Conservation (phyloP, 2,113 vertebrate species). For the Crotalus helleri region DNA sequence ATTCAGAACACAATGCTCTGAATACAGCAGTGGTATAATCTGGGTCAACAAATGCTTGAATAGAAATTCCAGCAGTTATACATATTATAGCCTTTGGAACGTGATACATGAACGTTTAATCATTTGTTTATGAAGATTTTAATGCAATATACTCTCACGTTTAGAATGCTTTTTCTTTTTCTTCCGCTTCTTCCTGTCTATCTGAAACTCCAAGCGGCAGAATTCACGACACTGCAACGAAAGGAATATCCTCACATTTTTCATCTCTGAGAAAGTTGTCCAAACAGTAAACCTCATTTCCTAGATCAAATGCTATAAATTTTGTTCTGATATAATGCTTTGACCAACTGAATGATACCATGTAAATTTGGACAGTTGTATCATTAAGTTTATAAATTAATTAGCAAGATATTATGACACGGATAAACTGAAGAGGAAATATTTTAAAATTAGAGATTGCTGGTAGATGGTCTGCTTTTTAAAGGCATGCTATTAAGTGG, state of each 20-base stretch:
- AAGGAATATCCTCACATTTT: neutral
- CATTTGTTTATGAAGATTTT: neutral
- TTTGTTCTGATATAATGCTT: neutral
- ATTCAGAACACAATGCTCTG: neutral
- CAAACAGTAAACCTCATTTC: neutral
- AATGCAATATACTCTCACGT: constrained; percentile 36
- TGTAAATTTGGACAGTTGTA: neutral
- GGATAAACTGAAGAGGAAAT: neutral
- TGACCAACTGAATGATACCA: neutral
- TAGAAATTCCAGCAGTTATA: neutral
- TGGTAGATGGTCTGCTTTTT: neutral
- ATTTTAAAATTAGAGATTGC: neutral
- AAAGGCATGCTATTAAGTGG: neutral
- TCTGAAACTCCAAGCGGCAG: constrained; percentile 55
- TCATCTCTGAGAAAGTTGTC: neutral
- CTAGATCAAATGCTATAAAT: neutral
- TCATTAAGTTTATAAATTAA: neutral
- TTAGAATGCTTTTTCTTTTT: constrained; percentile 29
- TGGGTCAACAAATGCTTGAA: neutral
- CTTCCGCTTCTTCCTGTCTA: constrained; percentile 34
- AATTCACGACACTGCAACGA: constrained; percentile 57
- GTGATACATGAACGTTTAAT: neutral
- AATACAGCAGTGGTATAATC: neutral
- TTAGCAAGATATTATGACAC: neutral
- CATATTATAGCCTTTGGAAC: neutral